These are phyloP conservation scores for Diplodus sargus DNA, from an alignment of 2,797 vertebrate genomes.

Conservation along the genomic window DNA sequence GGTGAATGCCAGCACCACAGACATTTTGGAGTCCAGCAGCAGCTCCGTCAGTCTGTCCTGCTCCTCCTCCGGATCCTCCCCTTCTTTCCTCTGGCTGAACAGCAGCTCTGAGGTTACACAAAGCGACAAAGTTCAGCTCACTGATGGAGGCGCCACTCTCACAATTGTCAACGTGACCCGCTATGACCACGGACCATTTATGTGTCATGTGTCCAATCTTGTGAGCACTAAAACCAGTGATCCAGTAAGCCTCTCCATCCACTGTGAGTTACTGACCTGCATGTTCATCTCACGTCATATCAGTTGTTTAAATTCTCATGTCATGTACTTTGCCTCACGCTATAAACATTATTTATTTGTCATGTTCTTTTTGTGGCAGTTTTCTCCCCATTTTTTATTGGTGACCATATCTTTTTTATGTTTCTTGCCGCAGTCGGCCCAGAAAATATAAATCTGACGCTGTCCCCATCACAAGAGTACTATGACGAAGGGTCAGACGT, in stretches of 20 bases:
- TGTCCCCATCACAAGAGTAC: slow-evolving; percentile 28
- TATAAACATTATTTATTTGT: background rate
- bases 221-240: slow-evolving; percentile 60
- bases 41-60: slow-evolving; percentile 68
- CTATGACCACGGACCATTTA: slow-evolving; percentile 73
- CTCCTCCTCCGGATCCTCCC: slow-evolving; percentile 55
- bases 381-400: background rate
- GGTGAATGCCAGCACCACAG: slow-evolving; percentile 37
- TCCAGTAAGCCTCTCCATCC: slow-evolving; percentile 55
- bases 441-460: slow-evolving; percentile 40
- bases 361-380: background rate
- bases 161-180: slow-evolving; percentile 55
- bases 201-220: slow-evolving; percentile 66
- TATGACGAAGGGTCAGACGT: slow-evolving; percentile 57
- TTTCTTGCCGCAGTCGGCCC: slow-evolving; percentile 53
- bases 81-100: slow-evolving; percentile 68
- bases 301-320: background rate
- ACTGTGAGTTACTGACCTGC: slow-evolving; percentile 61
- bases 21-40: slow-evolving; percentile 64
- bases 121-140: slow-evolving; percentile 48
- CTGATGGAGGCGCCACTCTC: slow-evolving; percentile 47
- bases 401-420: background rate
- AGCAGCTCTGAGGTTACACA: slow-evolving; percentile 60
- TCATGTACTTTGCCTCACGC: background rate
- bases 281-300: background rate